These are phyloP conservation scores for Aurelia aurita DNA, from an alignment of 30 jellyfish, hydroid and myxozoan species.

Conservation along the genomic window DNA sequence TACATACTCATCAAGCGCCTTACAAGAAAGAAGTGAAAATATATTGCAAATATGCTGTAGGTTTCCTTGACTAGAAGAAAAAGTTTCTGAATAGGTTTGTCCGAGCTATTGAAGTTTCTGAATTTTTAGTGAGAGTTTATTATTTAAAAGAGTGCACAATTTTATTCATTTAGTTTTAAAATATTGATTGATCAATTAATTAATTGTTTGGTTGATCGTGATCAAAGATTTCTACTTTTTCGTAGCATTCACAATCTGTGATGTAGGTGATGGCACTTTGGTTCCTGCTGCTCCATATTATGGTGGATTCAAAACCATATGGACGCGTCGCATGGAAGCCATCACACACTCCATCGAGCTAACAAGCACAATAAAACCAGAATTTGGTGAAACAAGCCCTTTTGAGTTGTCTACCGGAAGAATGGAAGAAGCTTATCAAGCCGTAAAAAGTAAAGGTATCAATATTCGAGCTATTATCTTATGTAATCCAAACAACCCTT, in stretches of 20 bases:
- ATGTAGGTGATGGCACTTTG: slow-evolving; percentile 82
- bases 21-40: no score
- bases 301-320: slow-evolving; percentile 70
- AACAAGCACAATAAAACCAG: slow-evolving; percentile 19
- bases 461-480: slow-evolving; percentile 59
- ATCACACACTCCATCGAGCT: slow-evolving; percentile 60
- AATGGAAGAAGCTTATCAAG: slow-evolving; percentile 59
- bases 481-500: slow-evolving; percentile 84
- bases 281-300: slow-evolving; percentile 89
- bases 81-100: no score
- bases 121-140: no score
- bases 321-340: slow-evolving; percentile 51
- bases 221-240: neutral
- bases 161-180: no score
- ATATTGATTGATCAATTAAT: no score
- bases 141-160: no score
- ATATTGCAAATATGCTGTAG: no score
- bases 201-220: neutral
- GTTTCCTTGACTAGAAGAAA: no score
- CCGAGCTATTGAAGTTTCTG: no score
- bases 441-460: slow-evolving; percentile 37
- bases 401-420: slow-evolving; percentile 72
- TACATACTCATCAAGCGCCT: no score
- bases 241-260: slow-evolving; percentile 53
- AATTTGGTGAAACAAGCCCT: slow-evolving; percentile 61